Evolutionary conservation across 2,888 invertebrate genomes (phyloP).

Genomic region (Pterobdella sp.): DNA sequence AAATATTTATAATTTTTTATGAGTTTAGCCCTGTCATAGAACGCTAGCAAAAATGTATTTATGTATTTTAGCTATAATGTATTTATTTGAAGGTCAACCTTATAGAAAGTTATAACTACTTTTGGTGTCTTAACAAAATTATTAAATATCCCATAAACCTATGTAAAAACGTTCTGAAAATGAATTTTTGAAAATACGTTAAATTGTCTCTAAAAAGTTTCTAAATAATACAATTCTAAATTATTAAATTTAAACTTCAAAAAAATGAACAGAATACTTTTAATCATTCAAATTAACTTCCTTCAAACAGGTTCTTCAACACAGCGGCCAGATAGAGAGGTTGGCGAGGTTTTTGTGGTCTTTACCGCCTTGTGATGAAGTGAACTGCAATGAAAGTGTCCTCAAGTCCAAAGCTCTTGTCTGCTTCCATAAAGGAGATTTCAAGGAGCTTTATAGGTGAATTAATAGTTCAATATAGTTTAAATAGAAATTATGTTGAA

Average conservation of each 20-base stretch:
- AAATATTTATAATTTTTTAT: too few relatives aligned
- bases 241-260: not conserved
- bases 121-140: too few relatives aligned
- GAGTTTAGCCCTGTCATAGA: too few relatives aligned
- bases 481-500: too few relatives aligned
- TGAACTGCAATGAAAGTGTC: slow-evolving; percentile 92
- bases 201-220: not conserved
- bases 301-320: slow-evolving; percentile 65
- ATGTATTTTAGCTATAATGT: too few relatives aligned
- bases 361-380: slow-evolving; percentile 85
- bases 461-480: too few relatives aligned
- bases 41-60: too few relatives aligned
- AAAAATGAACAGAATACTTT: not conserved
- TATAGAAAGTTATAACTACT: too few relatives aligned
- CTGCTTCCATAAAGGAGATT: slow-evolving; percentile 73
- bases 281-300: not conserved
- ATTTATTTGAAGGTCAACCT: too few relatives aligned
- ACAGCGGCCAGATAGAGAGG: slow-evolving; percentile 89
- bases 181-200: too few relatives aligned
- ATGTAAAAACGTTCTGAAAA: too few relatives aligned
- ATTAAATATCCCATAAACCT: too few relatives aligned
- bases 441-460: slow-evolving; percentile 79
- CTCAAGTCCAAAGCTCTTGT: slow-evolving; percentile 95
- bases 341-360: slow-evolving; percentile 93
- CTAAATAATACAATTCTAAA: not conserved